phyloP scores from a whole-genome alignment of 2,113 vertebrate species.

The Pseudopodoces humilis region DNA sequence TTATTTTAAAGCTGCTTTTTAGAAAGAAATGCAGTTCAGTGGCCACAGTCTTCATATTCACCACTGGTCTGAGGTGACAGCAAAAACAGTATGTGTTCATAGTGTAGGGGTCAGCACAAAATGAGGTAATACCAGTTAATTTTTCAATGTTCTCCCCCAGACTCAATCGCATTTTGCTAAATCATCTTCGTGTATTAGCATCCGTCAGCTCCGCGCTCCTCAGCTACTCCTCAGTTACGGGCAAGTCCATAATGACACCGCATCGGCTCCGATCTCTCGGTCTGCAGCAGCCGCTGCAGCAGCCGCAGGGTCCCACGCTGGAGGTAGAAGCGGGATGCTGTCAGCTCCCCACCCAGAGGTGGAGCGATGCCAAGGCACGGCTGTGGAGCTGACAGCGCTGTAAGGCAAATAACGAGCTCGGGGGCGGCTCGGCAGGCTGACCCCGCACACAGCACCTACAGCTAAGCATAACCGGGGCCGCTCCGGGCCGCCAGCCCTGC shows the following conservation, averaged over 20 bases:
- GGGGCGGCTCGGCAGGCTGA: not conserved
- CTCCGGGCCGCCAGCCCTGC: not conserved
- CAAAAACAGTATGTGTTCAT: not conserved
- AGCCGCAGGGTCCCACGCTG: not conserved
- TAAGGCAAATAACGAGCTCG: not conserved
- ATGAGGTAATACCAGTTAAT: not conserved
- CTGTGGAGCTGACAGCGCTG: not conserved
- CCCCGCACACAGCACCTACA: not conserved
- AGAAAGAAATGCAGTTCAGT: not conserved
- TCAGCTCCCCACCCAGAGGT: not conserved
- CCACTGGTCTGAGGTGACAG: not conserved
- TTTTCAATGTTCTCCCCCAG: not conserved
- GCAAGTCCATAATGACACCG: not conserved
- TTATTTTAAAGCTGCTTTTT: not conserved
- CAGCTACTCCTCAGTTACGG: not conserved
- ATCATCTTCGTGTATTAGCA: not conserved
- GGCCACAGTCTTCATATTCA: not conserved
- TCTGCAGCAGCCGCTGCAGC: not conserved
- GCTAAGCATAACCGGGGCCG: not conserved
- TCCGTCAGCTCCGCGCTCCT: not conserved
- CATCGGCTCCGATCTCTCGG: not conserved
- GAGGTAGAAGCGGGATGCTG: not conserved
- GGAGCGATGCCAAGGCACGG: not conserved
- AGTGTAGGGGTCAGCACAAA: not conserved
- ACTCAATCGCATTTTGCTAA: not conserved